These are phyloP conservation scores for Elgaria multicarinata DNA, from an alignment of 2,113 vertebrate genomes.

Conservation along the genomic window DNA sequence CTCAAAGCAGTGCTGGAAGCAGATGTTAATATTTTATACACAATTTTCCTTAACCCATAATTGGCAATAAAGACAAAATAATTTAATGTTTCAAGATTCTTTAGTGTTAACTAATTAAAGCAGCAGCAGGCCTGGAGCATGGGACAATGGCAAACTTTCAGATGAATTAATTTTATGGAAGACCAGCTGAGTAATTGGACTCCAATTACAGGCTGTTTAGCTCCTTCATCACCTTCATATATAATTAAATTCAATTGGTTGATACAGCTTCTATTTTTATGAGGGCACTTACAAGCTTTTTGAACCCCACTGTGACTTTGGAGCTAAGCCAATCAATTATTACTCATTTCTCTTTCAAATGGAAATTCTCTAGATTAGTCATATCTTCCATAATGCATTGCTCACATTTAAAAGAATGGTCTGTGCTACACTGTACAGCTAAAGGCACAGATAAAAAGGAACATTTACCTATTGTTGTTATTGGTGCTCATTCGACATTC, in stretches of 20 bases:
- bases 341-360: conserved; percentile 85
- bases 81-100: conserved; percentile 81
- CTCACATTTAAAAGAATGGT: conserved; percentile 55
- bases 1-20: conserved; percentile 68
- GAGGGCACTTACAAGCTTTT: conserved; percentile 84
- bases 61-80: conserved; percentile 83
- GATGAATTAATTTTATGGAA: conserved; percentile 87
- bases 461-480: conserved; percentile 30
- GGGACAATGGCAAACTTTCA: conserved; percentile 84
- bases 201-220: conserved; percentile 85
- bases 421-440: conserved; percentile 31
- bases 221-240: conserved; percentile 86
- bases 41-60: conserved; percentile 80
- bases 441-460: conserved; percentile 35
- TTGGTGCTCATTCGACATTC: conserved; percentile 29
- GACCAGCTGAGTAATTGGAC: conserved; percentile 87
- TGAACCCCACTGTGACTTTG: conserved; percentile 84
- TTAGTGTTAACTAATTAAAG: conserved; percentile 83
- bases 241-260: conserved; percentile 88
- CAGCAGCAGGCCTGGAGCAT: conserved; percentile 73
- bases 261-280: conserved; percentile 86
- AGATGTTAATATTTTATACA: conserved; percentile 83
- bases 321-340: conserved; percentile 82
- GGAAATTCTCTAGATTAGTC: conserved; percentile 78
- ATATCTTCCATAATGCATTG: conserved; percentile 67